Evolutionary conservation across 1,140 invertebrate species (phyloP).

Genomic region (Temnothorax nylanderi): DNA sequence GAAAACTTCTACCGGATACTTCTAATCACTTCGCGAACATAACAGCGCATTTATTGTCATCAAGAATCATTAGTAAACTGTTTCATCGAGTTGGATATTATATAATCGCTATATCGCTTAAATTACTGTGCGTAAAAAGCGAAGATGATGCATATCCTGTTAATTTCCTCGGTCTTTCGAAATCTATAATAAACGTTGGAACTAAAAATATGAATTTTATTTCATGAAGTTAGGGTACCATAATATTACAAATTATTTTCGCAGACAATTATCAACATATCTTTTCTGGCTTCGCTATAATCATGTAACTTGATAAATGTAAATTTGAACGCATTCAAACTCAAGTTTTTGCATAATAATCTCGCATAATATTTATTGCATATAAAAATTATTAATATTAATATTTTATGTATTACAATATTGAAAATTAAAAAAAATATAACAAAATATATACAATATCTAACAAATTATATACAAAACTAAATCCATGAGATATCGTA

Average conservation of each 20-base stretch:
- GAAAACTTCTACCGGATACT: conserved; percentile 8
- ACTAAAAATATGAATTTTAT: background rate
- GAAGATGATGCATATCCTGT: conserved; percentile 42
- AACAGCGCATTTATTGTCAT: conserved; percentile 21
- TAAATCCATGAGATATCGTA: background rate
- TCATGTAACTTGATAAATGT: background rate
- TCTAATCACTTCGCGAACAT: background rate
- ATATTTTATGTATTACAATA: background rate
- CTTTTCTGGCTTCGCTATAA: background rate
- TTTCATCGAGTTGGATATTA: conserved; percentile 36
- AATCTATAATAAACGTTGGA: background rate
- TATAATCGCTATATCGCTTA: background rate
- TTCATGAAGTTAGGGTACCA: background rate
- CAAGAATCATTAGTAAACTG: conserved; percentile 39
- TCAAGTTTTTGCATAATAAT: background rate
- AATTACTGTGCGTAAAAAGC: conserved; percentile 10
- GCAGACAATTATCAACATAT: background rate
- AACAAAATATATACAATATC: background rate
- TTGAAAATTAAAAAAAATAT: background rate
- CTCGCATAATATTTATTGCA: too few species aligned
- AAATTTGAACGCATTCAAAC: background rate
- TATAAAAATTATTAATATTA: background rate
- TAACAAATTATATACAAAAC: background rate
- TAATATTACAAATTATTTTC: conserved; percentile 5
- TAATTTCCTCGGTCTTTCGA: conserved; percentile 24